Percentiles rank a stretch among this genome's conserved stretches.
Evolutionary conservation across 2,113 vertebrate genomes (phyloP).

Genomic region (Martes martes): DNA sequence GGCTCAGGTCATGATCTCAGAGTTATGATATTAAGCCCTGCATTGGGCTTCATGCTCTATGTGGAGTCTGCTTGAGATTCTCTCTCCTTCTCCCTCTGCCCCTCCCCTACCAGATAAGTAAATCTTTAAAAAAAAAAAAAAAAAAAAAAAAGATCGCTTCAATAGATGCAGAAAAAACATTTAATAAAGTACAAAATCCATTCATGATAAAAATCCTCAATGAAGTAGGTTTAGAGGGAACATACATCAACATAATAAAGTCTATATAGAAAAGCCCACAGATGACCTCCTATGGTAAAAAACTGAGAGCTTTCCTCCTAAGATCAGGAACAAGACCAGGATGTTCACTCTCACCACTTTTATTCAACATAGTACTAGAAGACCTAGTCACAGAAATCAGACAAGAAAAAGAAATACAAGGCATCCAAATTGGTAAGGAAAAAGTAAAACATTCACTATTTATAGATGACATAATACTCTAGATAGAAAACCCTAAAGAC

Average conservation of each 20-base stretch:
- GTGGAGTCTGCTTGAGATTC: too few species aligned
- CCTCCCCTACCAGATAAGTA: not conserved
- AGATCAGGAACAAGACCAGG: not conserved
- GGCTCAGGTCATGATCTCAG: too few species aligned
- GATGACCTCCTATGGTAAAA: not conserved
- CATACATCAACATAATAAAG: not conserved
- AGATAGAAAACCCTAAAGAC: not conserved
- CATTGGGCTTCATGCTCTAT: too few species aligned
- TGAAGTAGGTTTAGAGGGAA: not conserved
- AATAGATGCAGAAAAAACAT: not conserved
- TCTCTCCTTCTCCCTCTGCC: not conserved
- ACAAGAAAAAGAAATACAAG: not conserved
- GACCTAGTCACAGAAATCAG: not conserved
- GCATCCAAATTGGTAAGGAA: not conserved
- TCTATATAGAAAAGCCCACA: not conserved
- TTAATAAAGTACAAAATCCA: not conserved
- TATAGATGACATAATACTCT: not conserved
- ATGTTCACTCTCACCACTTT: not conserved
- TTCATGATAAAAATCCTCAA: not conserved
- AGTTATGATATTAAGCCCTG: too few species aligned
- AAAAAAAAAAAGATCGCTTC: not conserved
- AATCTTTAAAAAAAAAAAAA: not conserved
- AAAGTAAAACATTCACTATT: not conserved
- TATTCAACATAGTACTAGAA: not conserved
- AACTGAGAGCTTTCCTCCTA: not conserved